Conservation (phyloP, 2,797 vertebrate genomes). For the Allobates femoralis region DNA sequence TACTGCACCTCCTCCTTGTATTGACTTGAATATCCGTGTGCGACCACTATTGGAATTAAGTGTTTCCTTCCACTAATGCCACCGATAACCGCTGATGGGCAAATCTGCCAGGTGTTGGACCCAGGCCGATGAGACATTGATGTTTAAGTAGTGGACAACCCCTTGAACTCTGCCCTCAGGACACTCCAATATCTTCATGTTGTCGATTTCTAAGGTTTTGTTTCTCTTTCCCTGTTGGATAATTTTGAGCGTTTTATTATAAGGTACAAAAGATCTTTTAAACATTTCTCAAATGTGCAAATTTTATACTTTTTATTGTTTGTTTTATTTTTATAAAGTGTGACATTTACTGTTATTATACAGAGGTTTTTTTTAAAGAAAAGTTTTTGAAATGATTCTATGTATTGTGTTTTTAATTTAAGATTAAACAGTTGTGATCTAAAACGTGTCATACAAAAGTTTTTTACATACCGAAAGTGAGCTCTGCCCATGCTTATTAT, state of each 20-base stretch:
- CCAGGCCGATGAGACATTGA: no score
- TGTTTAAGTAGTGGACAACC: no score
- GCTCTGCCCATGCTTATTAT: no score
- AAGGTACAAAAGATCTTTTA: no score
- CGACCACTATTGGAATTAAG: no score
- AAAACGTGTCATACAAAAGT: not conserved
- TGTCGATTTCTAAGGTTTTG: not conserved
- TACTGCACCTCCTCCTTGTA: no score
- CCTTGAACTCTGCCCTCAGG: no score
- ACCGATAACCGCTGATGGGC: no score
- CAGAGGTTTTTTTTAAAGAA: not conserved
- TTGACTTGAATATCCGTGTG: no score
- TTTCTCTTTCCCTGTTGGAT: not conserved
- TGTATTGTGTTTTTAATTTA: slow-evolving; percentile 21
- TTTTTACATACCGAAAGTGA: not conserved
- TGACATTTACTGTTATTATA: not conserved
- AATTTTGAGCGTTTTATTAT: not conserved
- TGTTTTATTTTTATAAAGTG: not conserved
- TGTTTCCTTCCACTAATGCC: no score
- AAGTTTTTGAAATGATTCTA: not conserved
- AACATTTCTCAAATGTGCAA: not conserved
- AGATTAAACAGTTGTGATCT: not conserved
- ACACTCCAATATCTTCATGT: no score
- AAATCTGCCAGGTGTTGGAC: no score
- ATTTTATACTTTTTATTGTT: not conserved